A percentile compares a stretch with the other conserved stretches of the same genome.
Conservation (phyloP, 2,797 vertebrate species). For the Malacoraja senta region DNA sequence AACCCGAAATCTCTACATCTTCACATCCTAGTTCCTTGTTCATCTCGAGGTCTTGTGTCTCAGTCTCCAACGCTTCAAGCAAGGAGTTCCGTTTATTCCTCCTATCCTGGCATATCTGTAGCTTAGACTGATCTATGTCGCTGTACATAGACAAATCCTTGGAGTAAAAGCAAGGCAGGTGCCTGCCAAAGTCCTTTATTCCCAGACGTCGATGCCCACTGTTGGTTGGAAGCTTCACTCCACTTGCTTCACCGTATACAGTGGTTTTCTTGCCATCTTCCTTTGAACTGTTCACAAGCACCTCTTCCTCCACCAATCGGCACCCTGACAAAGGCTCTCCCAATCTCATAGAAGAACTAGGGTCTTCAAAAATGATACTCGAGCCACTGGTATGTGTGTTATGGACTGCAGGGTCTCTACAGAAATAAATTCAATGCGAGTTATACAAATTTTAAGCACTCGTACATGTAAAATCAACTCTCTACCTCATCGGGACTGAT, state of each 20-base stretch:
- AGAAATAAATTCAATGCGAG: slow-evolving; percentile 16
- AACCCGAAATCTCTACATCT: not conserved
- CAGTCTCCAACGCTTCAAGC: not conserved
- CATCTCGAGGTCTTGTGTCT: not conserved
- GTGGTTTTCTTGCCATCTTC: not conserved
- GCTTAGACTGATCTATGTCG: not conserved
- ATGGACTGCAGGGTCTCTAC: slow-evolving; percentile 46
- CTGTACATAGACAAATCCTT: not conserved
- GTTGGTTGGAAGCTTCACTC: not conserved
- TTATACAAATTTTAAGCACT: not conserved
- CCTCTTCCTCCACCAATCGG: not conserved
- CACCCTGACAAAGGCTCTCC: slow-evolving; percentile 37
- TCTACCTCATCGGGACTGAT: too few relatives aligned
- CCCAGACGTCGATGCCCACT: too few relatives aligned
- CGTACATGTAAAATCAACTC: not conserved
- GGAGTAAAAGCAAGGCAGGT: not conserved
- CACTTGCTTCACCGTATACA: not conserved
- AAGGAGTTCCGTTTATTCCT: not conserved
- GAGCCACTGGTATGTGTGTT: slow-evolving; percentile 60
- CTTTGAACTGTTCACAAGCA: not conserved
- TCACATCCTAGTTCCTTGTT: not conserved
- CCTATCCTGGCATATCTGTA: too few relatives aligned
- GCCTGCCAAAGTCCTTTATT: not conserved
- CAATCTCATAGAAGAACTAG: slow-evolving; percentile 47
- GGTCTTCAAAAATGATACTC: slow-evolving; percentile 79